Base-by-base conservation (phyloP, 2,113 vertebrate species). In the Phycodurus eques region DNA sequence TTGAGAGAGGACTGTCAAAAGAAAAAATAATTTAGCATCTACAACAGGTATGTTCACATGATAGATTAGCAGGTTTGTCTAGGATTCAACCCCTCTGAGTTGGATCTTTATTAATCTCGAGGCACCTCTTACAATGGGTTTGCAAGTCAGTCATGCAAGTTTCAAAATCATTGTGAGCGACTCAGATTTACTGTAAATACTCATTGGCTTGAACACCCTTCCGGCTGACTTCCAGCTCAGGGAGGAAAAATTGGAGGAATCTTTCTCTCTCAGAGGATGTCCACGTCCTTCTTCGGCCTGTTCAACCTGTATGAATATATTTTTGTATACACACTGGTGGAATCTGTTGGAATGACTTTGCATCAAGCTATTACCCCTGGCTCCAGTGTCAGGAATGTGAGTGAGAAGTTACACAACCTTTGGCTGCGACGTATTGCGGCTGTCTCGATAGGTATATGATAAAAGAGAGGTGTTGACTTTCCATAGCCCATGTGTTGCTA, bases 71-170 rank as follows among this genome's bases (percentile, higher is more conserved):
- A 53, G 42, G 80, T 88, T 89, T 92, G 84, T 87, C 91, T 88
- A 88, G 85, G 80, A 82, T 88, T 67, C 67, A 60, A 51, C 68
- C 63, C 63, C 75, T 66, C 83, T 63, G 81, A 44, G 71, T 84
- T 85, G 79, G 83, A 90, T 87, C 81, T 83, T 90, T 72, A 83
- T 88, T 84, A 89, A 83, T 87, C 46, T 71, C 83, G 70, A 80
- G 79, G 80, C 80, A 64, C 22, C 20, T 14, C 70, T 73, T 83
- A 76, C 2, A 20, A 70, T 64, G 80, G 75, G 77, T 13, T 39
- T 71, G 81, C 27, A 57, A 72, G 14, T 70, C 43, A 11, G 33
- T 7, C 67, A 70, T 77, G 46, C n/a, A 42, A 80, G 31, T 67
- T 19, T 33, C 53, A 2, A 57, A 74, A 61, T 53, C 57, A 35